phyloP scores from a whole-genome alignment of 2,113 vertebrate genomes.

The zebrafish (Danio rerio) region DNA sequence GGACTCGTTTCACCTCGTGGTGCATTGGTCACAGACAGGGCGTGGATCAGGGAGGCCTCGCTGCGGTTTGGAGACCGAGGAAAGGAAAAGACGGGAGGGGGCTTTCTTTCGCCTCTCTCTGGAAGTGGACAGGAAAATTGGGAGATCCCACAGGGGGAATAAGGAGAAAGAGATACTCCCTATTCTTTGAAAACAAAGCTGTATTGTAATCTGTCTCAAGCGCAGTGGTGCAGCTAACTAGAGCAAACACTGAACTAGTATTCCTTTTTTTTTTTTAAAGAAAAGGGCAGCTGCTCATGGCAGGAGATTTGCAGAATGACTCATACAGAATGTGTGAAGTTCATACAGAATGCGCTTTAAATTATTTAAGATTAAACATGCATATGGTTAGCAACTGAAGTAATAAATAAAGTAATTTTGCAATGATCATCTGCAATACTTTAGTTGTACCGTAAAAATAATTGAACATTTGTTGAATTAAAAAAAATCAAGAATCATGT shows the following conservation, averaged over 20 bases:
- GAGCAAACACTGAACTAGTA: background rate
- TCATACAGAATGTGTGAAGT: too few relatives aligned
- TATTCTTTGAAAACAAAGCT: conserved; percentile 1
- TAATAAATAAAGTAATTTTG: too few relatives aligned
- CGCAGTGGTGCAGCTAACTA: conserved; percentile 15
- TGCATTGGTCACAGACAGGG: conserved; percentile 74
- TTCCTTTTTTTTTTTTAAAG: background rate
- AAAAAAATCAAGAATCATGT: too few relatives aligned
- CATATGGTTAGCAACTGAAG: too few relatives aligned
- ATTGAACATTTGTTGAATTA: too few relatives aligned
- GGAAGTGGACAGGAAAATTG: conserved; percentile 2
- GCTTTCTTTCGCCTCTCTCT: background rate
- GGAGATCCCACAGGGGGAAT: conserved; percentile 2
- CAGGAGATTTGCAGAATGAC: too few relatives aligned
- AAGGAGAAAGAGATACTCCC: background rate
- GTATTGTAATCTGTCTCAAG: conserved; percentile 24
- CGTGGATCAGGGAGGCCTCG: conserved; percentile 64
- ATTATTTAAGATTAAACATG: too few relatives aligned
- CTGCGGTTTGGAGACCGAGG: conserved; percentile 39
- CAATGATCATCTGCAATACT: too few relatives aligned
- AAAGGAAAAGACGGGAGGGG: conserved; percentile 6
- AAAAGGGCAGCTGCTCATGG: background rate
- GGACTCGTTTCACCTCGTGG: conserved; percentile 71
- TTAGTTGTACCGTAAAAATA: too few relatives aligned
- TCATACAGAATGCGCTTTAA: too few relatives aligned